Percentiles rank a stretch among this genome's conserved stretches.
phyloP scores from a whole-genome alignment of 1,140 invertebrate species.

The Zaprionus camerounensis region DNA sequence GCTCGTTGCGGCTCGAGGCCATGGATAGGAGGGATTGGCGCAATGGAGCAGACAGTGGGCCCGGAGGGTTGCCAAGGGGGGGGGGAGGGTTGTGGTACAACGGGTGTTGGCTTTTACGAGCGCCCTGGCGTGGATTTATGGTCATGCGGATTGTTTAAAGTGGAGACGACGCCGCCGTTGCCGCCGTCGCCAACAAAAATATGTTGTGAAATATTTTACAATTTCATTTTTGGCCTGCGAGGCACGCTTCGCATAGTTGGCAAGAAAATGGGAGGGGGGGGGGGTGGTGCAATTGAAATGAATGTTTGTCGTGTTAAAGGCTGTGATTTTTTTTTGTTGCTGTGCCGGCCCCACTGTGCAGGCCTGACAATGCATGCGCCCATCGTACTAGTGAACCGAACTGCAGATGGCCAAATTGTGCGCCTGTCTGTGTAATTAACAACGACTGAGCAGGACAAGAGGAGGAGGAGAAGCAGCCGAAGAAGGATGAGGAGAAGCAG shows the following conservation, averaged over 20 bases:
- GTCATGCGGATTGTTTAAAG: constrained; percentile 77
- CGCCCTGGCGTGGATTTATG: constrained; percentile 65
- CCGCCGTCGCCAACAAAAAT: constrained; percentile 59
- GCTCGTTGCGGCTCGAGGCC: not conserved
- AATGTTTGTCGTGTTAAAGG: constrained; percentile 78
- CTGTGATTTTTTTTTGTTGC: constrained; percentile 54
- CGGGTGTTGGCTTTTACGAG: constrained; percentile 48
- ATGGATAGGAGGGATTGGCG: not conserved
- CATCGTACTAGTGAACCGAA: constrained; percentile 33
- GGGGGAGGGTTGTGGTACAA: not conserved
- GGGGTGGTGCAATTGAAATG: constrained; percentile 71
- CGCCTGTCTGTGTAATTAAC: constrained; percentile 46
- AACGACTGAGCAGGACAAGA: not conserved
- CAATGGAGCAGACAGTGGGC: not conserved
- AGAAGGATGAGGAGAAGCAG: too few species aligned
- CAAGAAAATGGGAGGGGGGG: not conserved
- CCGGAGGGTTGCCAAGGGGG: not conserved
- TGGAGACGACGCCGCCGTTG: constrained; percentile 51
- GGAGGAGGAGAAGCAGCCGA: not conserved
- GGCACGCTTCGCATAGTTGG: constrained; percentile 31
- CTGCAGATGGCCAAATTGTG: constrained; percentile 39
- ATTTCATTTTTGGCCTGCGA: constrained; percentile 56
- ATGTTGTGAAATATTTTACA: constrained; percentile 79
- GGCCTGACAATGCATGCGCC: constrained; percentile 31
- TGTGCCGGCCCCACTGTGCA: not conserved